Percentiles rank a stretch among this genome's conserved stretches.
These are phyloP conservation scores for Rhogogaster chlorosoma DNA, from an alignment of 2,888 invertebrate species.

Conservation along the genomic window DNA sequence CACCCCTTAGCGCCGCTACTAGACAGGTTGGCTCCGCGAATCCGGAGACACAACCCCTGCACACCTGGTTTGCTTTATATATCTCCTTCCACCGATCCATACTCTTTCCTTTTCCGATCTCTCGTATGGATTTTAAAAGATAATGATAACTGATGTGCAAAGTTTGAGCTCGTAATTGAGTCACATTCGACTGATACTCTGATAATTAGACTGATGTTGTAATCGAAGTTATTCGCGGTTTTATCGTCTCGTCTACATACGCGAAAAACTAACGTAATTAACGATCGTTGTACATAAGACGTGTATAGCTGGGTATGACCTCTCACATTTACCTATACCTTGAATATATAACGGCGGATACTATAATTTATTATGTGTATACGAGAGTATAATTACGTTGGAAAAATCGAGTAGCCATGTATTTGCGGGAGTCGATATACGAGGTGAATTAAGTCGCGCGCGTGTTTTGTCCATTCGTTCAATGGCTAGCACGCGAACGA, in stretches of 20 bases:
- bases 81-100: not conserved
- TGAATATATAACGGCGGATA: not conserved
- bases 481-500: slow-evolving; percentile 18
- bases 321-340: not conserved
- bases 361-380: not conserved
- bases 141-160: not conserved
- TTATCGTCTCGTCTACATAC: not conserved
- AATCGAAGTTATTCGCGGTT: not conserved
- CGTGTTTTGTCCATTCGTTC: slow-evolving; percentile 17
- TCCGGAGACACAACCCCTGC: slow-evolving; percentile 4
- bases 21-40: slow-evolving; percentile 45
- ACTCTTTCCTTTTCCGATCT: not conserved
- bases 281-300: not conserved
- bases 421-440: not conserved
- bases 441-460: not conserved
- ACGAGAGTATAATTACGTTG: not conserved
- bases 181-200: not conserved
- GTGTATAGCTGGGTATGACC: not conserved
- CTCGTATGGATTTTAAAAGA: not conserved
- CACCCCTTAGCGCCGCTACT: slow-evolving; percentile 27
- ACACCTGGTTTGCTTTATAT: slow-evolving; percentile 22
- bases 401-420: slow-evolving; percentile 17
- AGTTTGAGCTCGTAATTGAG: not conserved
- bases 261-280: not conserved
- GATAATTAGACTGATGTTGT: not conserved